A percentile compares a stretch with the other conserved stretches of the same genome.
Evolutionary conservation across 1,140 invertebrate genomes (phyloP).

Genomic region (Ericerus pela): DNA sequence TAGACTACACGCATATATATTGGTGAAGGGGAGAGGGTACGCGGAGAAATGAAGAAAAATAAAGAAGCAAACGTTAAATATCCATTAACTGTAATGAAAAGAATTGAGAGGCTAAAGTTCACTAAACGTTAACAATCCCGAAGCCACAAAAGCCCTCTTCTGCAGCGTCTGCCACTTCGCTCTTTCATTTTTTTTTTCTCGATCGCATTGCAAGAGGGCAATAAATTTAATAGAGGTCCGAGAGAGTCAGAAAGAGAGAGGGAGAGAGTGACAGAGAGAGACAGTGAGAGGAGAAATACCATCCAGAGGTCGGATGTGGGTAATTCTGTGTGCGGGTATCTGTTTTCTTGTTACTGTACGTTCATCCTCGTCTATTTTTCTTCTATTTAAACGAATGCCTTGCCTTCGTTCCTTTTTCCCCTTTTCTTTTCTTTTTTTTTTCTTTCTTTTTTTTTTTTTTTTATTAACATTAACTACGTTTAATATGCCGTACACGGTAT

Average conservation of each 20-base stretch:
- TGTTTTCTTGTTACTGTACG: constrained; percentile 9
- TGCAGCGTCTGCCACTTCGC: no score
- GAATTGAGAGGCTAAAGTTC: constrained; percentile 11
- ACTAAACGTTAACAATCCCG: constrained; percentile 9
- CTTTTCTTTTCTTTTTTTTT: no score
- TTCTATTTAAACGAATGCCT: constrained; percentile 1
- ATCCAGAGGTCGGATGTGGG: constrained; percentile 8
- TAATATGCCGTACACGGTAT: no score
- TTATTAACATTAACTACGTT: constrained; percentile 9
- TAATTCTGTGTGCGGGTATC: constrained; percentile 10
- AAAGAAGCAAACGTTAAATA: constrained; percentile 10
- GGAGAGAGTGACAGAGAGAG: no score
- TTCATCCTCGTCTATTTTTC: constrained; percentile 5
- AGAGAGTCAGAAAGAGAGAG: no score
- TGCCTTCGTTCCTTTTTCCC: no score
- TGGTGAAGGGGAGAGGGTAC: no score
- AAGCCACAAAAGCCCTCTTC: no score
- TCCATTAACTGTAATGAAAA: constrained; percentile 10
- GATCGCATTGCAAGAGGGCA: not conserved
- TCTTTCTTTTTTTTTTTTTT: no score
- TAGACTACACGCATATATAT: not conserved
- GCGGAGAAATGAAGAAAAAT: no score
- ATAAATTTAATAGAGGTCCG: constrained; percentile 11
- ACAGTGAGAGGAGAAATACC: no score
- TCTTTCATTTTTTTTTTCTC: no score